Conservation (phyloP, 2,113 vertebrate species). For the Leptobrachium ailaonicum region DNA sequence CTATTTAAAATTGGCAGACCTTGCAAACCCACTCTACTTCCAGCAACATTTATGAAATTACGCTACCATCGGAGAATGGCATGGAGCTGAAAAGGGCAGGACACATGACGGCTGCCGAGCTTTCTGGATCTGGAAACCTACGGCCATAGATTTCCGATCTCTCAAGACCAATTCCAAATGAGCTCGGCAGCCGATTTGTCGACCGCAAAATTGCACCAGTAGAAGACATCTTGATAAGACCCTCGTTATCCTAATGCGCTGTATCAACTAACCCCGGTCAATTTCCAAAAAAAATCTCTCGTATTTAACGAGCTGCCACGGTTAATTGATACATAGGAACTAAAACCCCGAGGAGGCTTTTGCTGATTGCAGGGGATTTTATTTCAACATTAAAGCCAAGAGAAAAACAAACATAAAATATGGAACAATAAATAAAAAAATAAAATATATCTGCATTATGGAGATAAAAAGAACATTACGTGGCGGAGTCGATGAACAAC, state of each 20-base stretch:
- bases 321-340: no score
- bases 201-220: background rate
- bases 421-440: background rate
- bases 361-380: slow-evolving; percentile 27
- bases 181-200: background rate
- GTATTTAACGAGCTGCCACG: no score
- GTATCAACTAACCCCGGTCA: slow-evolving; percentile 5
- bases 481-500: no score
- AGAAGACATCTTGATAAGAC: slow-evolving; percentile 7
- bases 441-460: no score
- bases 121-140: background rate
- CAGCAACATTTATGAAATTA: slow-evolving; percentile 2
- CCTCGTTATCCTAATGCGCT: slow-evolving; percentile 1
- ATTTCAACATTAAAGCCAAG: slow-evolving; percentile 24
- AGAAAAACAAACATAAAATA: slow-evolving; percentile 6
- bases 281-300: no score
- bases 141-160: background rate
- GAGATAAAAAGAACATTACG: no score
- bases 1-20: slow-evolving; percentile 17
- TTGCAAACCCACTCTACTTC: background rate
- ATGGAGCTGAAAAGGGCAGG: background rate
- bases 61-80: background rate
- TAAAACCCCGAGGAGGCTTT: background rate
- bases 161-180: background rate
- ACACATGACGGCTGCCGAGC: background rate